A percentile compares a stretch with the other conserved stretches of the same genome.
Conservation (phyloP, 2,797 vertebrate genomes). For the Corythornis leucogaster region DNA sequence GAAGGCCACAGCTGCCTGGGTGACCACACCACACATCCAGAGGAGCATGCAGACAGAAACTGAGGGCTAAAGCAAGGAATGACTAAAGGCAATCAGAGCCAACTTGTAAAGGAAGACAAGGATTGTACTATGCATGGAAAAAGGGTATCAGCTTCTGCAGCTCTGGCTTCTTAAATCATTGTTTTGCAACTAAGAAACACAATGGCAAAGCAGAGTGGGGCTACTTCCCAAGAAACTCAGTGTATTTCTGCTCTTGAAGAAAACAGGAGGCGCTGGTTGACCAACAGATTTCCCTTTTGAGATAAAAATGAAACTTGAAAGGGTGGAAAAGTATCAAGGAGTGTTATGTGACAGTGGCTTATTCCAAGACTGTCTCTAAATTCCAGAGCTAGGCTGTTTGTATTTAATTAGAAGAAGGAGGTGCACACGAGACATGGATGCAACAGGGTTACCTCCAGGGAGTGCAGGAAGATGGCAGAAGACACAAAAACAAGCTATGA, state of each 20-base stretch:
- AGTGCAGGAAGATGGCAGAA: too few species aligned
- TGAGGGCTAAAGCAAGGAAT: not conserved
- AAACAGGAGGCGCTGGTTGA: not conserved
- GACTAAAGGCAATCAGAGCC: not conserved
- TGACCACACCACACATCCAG: not conserved
- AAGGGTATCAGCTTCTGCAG: not conserved
- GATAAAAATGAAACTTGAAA: not conserved
- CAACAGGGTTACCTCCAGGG: not conserved
- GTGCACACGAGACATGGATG: not conserved
- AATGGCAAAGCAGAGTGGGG: not conserved
- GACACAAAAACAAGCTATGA: too few species aligned
- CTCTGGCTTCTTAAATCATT: not conserved
- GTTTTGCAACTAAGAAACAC: not conserved
- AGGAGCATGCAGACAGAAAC: not conserved
- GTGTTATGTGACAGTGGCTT: not conserved
- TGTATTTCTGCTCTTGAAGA: not conserved
- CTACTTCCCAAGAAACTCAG: not conserved
- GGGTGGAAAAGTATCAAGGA: not conserved
- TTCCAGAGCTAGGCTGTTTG: not conserved
- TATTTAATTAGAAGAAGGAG: not conserved
- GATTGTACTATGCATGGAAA: not conserved
- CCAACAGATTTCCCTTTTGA: not conserved
- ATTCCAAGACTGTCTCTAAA: not conserved
- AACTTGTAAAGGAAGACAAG: not conserved
- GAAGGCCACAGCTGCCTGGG: not conserved